Evolutionary conservation across 1,140 invertebrate genomes (phyloP).

Genomic region (Scaptomyza montana): DNA sequence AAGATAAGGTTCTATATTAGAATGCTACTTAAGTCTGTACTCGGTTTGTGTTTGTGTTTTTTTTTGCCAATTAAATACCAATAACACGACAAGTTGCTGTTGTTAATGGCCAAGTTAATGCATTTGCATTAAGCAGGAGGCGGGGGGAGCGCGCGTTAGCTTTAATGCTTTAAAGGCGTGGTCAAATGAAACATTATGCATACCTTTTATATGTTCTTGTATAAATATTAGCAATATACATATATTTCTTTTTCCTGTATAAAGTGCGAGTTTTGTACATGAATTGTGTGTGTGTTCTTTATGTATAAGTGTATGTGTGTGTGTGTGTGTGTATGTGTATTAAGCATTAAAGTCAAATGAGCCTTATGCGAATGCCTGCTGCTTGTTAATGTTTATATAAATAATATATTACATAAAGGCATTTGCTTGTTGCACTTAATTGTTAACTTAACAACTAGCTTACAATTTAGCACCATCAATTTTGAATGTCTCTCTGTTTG

Average conservation of each 20-base stretch:
- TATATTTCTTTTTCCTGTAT: constrained; percentile 29
- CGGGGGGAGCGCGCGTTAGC: not conserved
- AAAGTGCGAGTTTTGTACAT: constrained; percentile 48
- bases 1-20: not conserved
- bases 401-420: constrained; percentile 42
- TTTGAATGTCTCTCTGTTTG: not conserved
- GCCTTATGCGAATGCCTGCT: constrained; percentile 33
- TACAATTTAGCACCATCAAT: constrained; percentile 22
- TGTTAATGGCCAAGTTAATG: constrained; percentile 76
- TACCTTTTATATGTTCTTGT: constrained; percentile 57
- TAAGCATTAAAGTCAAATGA: constrained; percentile 43
- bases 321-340: constrained; percentile 11
- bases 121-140: constrained; percentile 30
- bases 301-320: constrained; percentile 20
- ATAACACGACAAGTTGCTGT: constrained; percentile 68
- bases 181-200: constrained; percentile 50
- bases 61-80: too few relatives aligned
- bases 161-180: constrained; percentile 47
- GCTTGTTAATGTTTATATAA: constrained; percentile 20
- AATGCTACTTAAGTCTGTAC: constrained; percentile 7
- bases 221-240: constrained; percentile 38
- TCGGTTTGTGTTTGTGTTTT: too few relatives aligned
- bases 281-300: constrained; percentile 35
- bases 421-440: constrained; percentile 47
- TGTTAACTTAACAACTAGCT: constrained; percentile 38